Percentiles rank a stretch among this genome's conserved stretches.
phyloP scores from a whole-genome alignment of 2,113 vertebrate species.

The Entomyzon cyanotis region DNA sequence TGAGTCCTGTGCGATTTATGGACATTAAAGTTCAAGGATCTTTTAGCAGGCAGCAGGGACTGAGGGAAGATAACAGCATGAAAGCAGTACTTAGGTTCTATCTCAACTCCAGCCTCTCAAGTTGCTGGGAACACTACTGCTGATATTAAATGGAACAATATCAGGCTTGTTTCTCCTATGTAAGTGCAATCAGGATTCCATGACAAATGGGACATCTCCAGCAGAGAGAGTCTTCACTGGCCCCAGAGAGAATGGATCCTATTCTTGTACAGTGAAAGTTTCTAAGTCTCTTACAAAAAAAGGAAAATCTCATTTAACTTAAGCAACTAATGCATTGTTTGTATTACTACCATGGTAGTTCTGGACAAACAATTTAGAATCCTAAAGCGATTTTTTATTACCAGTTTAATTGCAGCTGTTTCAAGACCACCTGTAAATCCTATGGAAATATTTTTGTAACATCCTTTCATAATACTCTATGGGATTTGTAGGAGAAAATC shows the following conservation, averaged over 20 bases:
- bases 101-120: neutral
- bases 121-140: fast-evolving
- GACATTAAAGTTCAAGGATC: neutral
- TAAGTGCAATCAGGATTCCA: neutral
- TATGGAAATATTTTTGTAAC: neutral
- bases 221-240: neutral
- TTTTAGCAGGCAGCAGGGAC: neutral
- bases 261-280: neutral
- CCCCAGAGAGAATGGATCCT: neutral
- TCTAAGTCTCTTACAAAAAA: neutral
- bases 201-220: neutral
- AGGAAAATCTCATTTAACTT: neutral
- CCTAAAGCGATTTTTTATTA: neutral
- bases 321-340: fast-evolving
- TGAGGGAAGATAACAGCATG: neutral
- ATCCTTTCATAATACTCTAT: neutral
- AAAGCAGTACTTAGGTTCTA: neutral
- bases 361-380: neutral
- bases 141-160: neutral
- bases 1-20: neutral
- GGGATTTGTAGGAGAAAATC: neutral
- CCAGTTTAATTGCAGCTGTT: neutral
- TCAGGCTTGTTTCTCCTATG: neutral
- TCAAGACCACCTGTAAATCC: neutral
- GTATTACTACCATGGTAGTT: neutral